Evolutionary conservation across 2,797 vertebrate genomes (phyloP), one percentile per base, ranked within the genome.

Genomic region (Lagorchestes hirsutus): DNA sequence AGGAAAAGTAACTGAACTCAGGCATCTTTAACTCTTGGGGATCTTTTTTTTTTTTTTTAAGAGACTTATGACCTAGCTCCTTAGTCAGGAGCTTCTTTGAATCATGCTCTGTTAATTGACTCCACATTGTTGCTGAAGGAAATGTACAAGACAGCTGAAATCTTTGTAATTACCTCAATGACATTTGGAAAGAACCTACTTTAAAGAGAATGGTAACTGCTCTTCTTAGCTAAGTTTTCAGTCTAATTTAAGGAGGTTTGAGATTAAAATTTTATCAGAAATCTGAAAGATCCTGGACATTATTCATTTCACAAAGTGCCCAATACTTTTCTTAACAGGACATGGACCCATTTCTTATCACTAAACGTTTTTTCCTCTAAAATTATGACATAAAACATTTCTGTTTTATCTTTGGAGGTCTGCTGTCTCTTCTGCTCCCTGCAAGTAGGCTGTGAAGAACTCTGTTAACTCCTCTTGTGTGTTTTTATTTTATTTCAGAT

Each of bases 161-260:
- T 93, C 90, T 97, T 34, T 55, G 52, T 92, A 74, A 96, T 92
- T 54, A 96, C 95, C 91, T 67, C 93, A 90, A 91, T 59, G 93
- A 97, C 92, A 94, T 96, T 96, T 91, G 94, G n/a, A 95, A 94
- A 94, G 92, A 92, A 91, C 10, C 46, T 82, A 95, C 94, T 94
- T 46, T 92, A 55, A 91, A 96, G 93, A 52, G 46, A 90, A 92
- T 95, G 54, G 55, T 91, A 96, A 92, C 55, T 87, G 9, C 52
- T 87, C 92, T 52, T 93, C 24, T 92, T 54, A 82, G 50, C 46
- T 27, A 54, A 56, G 50, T 54, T 54, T 92, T 92, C 11, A 55
- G 92, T 50, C 52, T 93, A 46, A 87, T n/a, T 34, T 40, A 46
- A 54, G 50, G 93, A 95, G 93, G 55, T 93, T 54, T 54, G 57